phyloP scores from a whole-genome alignment of 2,113 vertebrate genomes.

The Sus scrofa region DNA sequence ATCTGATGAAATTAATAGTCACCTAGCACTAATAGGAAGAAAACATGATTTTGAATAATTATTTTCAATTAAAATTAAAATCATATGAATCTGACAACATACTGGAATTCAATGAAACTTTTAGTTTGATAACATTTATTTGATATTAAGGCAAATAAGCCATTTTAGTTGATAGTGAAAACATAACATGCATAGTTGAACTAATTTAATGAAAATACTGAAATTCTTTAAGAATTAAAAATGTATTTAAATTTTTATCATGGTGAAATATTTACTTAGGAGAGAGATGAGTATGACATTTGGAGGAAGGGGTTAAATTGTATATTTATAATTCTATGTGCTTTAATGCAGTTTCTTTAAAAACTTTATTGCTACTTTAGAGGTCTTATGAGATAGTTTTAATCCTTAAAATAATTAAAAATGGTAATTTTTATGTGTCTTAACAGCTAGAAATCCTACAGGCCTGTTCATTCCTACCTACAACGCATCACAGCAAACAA shows the following conservation, averaged over 20 bases:
- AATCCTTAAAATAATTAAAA: constrained; percentile 61
- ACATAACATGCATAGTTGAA: neutral
- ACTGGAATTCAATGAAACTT: neutral
- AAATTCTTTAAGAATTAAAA: constrained; percentile 15
- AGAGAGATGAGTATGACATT: neutral
- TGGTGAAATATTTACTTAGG: neutral
- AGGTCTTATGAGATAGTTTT: neutral
- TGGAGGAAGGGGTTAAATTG: neutral
- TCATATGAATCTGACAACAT: neutral
- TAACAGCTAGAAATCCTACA: constrained; percentile 58
- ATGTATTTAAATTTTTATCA: neutral
- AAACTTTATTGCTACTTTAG: neutral
- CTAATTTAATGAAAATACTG: neutral
- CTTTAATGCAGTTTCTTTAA: neutral
- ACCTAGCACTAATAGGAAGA: neutral
- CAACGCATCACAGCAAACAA: constrained; percentile 62
- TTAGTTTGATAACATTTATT: neutral
- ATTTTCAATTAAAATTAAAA: neutral
- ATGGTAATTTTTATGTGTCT: neutral
- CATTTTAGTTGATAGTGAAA: neutral
- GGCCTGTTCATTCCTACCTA: constrained; percentile 55
- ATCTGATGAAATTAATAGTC: neutral
- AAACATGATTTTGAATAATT: neutral
- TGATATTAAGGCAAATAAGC: neutral
- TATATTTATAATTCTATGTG: neutral